Percentiles rank a stretch among this genome's conserved stretches.
Conservation (phyloP, 2,113 vertebrate species). For the Donacobius atricapilla region DNA sequence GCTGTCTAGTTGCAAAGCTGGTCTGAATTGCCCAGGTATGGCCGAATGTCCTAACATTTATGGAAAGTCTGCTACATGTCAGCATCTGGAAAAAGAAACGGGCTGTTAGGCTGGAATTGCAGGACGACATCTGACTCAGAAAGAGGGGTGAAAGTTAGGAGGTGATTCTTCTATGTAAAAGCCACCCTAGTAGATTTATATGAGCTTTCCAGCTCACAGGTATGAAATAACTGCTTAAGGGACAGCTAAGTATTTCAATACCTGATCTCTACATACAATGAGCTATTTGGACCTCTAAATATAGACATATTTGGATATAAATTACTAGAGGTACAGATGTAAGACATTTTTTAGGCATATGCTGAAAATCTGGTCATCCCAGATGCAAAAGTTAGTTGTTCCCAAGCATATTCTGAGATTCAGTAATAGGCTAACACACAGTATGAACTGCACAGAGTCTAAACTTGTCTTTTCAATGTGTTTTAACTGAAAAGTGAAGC, state of each 20-base stretch:
- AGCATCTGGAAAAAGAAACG: not conserved
- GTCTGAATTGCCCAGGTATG: conserved; percentile 25
- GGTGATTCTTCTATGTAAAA: not conserved
- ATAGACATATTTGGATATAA: not conserved
- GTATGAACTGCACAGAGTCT: not conserved
- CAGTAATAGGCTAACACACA: not conserved
- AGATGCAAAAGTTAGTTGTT: not conserved
- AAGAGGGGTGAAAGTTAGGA: not conserved
- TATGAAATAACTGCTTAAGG: not conserved
- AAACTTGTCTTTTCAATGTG: not conserved
- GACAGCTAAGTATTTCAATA: not conserved
- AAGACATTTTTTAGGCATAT: not conserved
- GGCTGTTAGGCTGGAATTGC: not conserved
- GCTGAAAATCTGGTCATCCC: not conserved
- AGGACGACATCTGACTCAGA: not conserved
- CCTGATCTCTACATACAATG: not conserved
- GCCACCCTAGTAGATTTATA: not conserved
- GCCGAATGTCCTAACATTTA: not conserved
- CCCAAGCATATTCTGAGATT: not conserved
- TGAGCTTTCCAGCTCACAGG: not conserved
- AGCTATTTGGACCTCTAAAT: not conserved
- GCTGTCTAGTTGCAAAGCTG: conserved; percentile 26
- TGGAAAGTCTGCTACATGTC: conserved; percentile 23
- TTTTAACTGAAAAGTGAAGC: not conserved
- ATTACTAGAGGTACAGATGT: not conserved